Evolutionary conservation across 35 echinoderm and acorn worm species (phyloP).

Genomic region (Heliocidaris tuberculata): DNA sequence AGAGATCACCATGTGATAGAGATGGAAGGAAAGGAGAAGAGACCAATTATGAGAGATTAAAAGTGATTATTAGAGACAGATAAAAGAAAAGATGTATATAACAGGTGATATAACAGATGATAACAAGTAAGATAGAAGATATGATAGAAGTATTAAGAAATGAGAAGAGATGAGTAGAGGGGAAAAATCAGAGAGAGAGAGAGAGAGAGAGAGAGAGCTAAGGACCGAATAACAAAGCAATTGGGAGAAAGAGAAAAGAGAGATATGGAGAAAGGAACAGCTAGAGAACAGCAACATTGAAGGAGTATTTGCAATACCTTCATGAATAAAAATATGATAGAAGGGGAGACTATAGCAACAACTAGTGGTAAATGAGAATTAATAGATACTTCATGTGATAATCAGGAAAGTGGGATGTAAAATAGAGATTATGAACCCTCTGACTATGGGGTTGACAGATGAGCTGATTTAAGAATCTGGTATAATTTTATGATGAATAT

Average conservation of each 20-base stretch:
- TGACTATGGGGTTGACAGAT: not conserved
- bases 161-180: not conserved
- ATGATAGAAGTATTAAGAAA: no score
- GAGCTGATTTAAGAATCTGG: not conserved
- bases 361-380: not conserved
- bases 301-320: no score
- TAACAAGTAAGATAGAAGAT: no score
- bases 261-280: not conserved
- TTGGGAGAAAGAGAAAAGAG: not conserved
- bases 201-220: not conserved
- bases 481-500: not conserved
- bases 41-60: not conserved
- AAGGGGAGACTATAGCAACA: not conserved
- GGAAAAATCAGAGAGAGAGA: not conserved
- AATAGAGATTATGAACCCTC: not conserved
- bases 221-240: not conserved
- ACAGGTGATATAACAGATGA: no score
- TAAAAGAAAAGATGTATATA: not conserved
- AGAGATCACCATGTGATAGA: not conserved
- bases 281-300: not conserved
- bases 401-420: not conserved
- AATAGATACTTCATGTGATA: not conserved
- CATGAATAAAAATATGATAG: not conserved
- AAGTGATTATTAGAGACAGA: not conserved
- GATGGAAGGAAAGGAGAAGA: not conserved